These are phyloP conservation scores for Pelecanus crispus DNA, from an alignment of 2,113 vertebrate genomes.

Conservation along the genomic window DNA sequence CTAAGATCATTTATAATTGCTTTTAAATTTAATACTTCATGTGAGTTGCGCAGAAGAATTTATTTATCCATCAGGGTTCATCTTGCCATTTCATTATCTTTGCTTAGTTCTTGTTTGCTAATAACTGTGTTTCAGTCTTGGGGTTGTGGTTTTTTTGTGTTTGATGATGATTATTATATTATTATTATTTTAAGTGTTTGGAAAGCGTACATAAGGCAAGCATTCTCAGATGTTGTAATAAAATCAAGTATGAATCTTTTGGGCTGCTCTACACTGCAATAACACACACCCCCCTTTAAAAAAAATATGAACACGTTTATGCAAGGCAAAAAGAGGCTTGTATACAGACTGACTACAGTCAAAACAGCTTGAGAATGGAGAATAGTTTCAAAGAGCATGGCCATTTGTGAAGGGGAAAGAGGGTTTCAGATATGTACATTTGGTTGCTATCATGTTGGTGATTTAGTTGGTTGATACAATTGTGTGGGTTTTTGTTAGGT, in stretches of 20 bases:
- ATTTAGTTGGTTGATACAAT: not conserved
- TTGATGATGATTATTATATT: not conserved
- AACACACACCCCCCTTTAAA: rapidly evolving
- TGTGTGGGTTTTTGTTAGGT: not conserved
- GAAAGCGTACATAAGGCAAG: not conserved
- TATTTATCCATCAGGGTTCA: not conserved
- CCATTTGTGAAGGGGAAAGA: not conserved
- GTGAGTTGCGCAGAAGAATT: not conserved
- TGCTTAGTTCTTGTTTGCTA: not conserved
- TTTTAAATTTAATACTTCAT: not conserved
- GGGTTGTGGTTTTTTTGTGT: not conserved
- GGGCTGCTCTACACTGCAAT: not conserved
- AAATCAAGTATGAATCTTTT: not conserved
- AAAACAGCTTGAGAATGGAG: not conserved
- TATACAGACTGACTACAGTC: not conserved
- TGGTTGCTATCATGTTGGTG: not conserved
- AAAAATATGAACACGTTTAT: not conserved
- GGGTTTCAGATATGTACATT: not conserved
- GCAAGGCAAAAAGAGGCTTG: not conserved
- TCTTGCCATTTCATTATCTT: not conserved
- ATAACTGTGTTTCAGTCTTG: not conserved
- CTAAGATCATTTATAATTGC: not conserved
- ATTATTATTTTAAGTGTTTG: not conserved
- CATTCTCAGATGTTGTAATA: not conserved
- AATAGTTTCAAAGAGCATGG: not conserved